Evolutionary conservation across 2,113 vertebrate genomes (phyloP), one percentile per base, ranked within the genome.

Genomic region (Xenopus tropicalis): DNA sequence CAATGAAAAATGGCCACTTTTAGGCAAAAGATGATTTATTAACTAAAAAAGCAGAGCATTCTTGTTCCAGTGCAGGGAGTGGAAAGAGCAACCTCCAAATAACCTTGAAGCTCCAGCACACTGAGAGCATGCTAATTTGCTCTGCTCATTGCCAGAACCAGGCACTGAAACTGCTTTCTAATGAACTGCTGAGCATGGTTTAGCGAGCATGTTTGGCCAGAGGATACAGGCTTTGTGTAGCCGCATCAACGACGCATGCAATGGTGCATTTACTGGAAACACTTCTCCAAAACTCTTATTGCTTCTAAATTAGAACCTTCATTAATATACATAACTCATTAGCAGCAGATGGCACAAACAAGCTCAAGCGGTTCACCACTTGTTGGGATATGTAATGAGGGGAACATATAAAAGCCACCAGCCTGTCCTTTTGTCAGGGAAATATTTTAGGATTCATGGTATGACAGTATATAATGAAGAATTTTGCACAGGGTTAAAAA

Each of bases 171-270:
- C 58, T 25, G 42, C 37, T 51, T 61, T 56, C 44, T 74, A 74
- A 74, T 67, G 56, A 74, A 61, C 64, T 68, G 16, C 29, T 11
- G 51, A 22, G 43, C 64, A 67, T 61, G 72, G 42, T 67, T 72
- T 46, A 67, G 56, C 67, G 57, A 74, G 29, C 72, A 51, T 20
- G 57, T 67, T 68, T 68, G 48, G 54, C 72, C 22, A 25, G 21
- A 43, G 58, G 56, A n/a, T 22, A 44, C 42, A 42, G 1, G 14
- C 61, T 63, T 29, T 20, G 11, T 17, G 59, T 25, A 14, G 11
- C 52, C 12, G 9, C 24, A 21, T 24, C 61, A 11, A 24, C 48
- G 17, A 23, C 19, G 14, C 2, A 37, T 37, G 29, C 25, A 52
- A 42, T 16, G 1, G 59, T 11, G 48, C 70, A 43, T 56, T 64